Base-by-base conservation (phyloP, 2,797 vertebrate genomes). In the Smutsia temminckii region DNA sequence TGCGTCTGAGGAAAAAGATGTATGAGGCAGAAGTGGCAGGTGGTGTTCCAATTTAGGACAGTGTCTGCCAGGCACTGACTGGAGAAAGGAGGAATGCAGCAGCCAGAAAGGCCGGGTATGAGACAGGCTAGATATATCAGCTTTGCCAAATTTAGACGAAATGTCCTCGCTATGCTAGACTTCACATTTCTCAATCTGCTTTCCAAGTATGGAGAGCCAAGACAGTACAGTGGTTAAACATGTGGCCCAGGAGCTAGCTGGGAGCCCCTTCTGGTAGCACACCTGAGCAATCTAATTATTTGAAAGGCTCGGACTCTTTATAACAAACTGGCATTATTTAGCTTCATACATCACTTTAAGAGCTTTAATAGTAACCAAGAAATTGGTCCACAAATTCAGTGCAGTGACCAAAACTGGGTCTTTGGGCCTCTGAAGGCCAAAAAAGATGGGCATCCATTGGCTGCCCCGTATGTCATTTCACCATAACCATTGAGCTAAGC, bases 191-290 rank as follows among this genome's bases (percentile, higher is more conserved):
- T 71, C 42, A 23, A 57, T 66, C 16, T 5, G 13, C 49, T 55
- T 53, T n/a, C 69, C 86, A n/a, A 37, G 23, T 40, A 72, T 69
- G 23, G 6, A 84, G 40, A 51, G 72, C 75, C 55, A 51, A 55
- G 4, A n/a, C 16, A 7, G 20, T 16, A 6, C 3, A 46, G 17
- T 12, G 49, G 40, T 64, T 66, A 40, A 51, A n/a, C 46, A 68
- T 0, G 0, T 0, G 11, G 27, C 53, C 63, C 8, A 1, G 16
- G 20, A 66, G 55, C 63, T 18, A 34, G 71, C 29, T 27, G 74
- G 66, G 3, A 53, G 34, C 13, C 23, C 23, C 40, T 68, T 12
- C 46, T 3, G 12, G 8, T 9, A 68, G 46, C 42, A 57, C 20
- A 40, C 6, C 18, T 23, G 23, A 64, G 14, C 1, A 3, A n/a